Conservation (phyloP, 2,888 invertebrate genomes). For the Gisinianus flammeolus region DNA sequence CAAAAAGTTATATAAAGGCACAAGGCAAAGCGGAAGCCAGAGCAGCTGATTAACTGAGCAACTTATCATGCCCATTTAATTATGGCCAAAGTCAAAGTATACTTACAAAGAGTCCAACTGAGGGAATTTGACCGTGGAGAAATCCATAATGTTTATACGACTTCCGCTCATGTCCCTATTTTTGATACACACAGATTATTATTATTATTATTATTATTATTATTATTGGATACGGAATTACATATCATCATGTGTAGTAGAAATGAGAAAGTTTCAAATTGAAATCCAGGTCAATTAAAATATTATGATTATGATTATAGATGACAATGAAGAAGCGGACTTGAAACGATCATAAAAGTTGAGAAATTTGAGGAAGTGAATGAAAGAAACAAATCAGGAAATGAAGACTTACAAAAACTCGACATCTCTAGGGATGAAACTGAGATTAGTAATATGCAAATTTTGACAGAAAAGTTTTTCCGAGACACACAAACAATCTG, state of each 20-base stretch:
- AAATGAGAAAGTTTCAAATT: not conserved
- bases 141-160: constrained; percentile 35
- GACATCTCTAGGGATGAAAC: constrained; percentile 51
- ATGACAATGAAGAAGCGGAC: not conserved
- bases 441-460: constrained; percentile 50
- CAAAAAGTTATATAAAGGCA: not conserved
- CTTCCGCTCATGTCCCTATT: constrained; percentile 57
- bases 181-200: constrained; percentile 12
- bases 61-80: not conserved
- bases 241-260: too few relatives aligned
- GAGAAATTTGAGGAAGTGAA: not conserved
- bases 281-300: not conserved
- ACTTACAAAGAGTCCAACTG: constrained; percentile 54
- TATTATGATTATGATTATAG: not conserved
- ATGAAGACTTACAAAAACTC: constrained; percentile 52
- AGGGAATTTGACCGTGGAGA: constrained; percentile 40
- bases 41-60: not conserved
- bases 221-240: not conserved
- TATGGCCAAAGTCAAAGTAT: not conserved
- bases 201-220: not conserved
- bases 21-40: not conserved
- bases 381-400: not conserved
- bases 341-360: not conserved
- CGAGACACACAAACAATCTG: constrained; percentile 47
- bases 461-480: constrained; percentile 57